Base-by-base conservation (phyloP, 1,140 invertebrate species). In the Lasioglossum albipes region DNA sequence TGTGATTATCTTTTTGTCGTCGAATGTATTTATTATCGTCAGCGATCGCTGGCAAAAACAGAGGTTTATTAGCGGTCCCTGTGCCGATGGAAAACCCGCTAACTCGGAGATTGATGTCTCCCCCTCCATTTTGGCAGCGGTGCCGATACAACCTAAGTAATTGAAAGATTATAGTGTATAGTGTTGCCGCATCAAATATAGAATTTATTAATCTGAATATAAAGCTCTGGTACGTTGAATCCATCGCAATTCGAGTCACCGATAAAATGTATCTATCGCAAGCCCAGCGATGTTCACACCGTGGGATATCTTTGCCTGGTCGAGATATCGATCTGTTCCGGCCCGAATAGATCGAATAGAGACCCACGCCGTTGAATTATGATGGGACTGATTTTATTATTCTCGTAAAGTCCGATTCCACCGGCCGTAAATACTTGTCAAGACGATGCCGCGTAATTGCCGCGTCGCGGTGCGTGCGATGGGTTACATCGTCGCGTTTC, bases 181-280 rank as follows among this genome's bases (percentile, higher is more conserved):
- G 36, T 36, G 36, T 36, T 36, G 1, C 36, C 36, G 36, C 5
- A 5, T 36, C 1, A 36, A 36, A 2, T 36, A 5, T 36, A 36
- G 36, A 36, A 36, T 36, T 36, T 36, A 36, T 36, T 36, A 36
- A 36, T 36, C 36, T 36, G 5, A 36, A 36, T 36, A 36, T 36
- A 36, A 36, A 36, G 36, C 2, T 49, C 2, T 10, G 10, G 12
- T 13, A 49, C 45, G 45, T 54, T 54, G 18, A 54, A 18, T 16
- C 52, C 16, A 16, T 16, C 5, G 18, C 18, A 18, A 54, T 54
- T 20, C 42, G 67, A 41, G 66, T 49, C 67, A 41, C 54, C 85
- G 85, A 85, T 90, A 88, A 90, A 87, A 84, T 68, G 75, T 68
- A 2, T 69, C 36, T 70, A 66, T 36, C 64, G 61, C 71, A 74